Evolutionary conservation across 2,888 invertebrate genomes (phyloP), one percentile per base, ranked within the genome.

Genomic region (Heliconius hortense): DNA sequence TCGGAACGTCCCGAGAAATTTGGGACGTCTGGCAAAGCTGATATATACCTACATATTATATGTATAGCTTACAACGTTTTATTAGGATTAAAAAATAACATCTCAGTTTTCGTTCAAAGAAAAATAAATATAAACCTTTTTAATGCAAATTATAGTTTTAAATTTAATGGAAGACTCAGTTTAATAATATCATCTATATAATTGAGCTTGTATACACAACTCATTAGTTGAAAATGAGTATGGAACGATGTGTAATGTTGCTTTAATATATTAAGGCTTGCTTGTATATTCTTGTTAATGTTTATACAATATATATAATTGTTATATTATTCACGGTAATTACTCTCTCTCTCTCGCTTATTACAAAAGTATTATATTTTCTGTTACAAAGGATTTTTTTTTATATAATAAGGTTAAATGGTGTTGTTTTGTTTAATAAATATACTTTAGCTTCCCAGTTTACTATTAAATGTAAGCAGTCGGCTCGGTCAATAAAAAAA

Each of bases 261-360:
- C 48, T 74, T 74, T 39, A 69, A 74, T 56, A 56, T 70, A 62
- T 56, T 60, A 68, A 43, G 48, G 24, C 28, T 67, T 43, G 39
- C 15, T 24, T 1, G 3, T 68, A 48, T 68, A 68, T 48, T 67
- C 68, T 26, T 68, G 70, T 70, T 70, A 59, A 70, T 56, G 35
- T 24, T 59, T 59, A 59, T 70, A 35, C n/a, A n/a, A 53, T 63
- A 63, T 21, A 21, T 31, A 18, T 63, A 63, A 63, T 63, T 63
- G 11, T 63, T 35, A 35, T 63, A 21, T 35, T 4, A 63, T 63
- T 35, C 35, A 11, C n/a, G 18, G 35, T 63, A 28, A 39, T 39
- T 8, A 31, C 31, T 31, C 31, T 31, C 31, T 31, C 31, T 8
- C 31, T 31, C 26, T 26, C 60, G 15, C 1, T 60, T 26, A 28